Conservation (phyloP, 2,888 invertebrate genomes). For the Heliconius sara region DNA sequence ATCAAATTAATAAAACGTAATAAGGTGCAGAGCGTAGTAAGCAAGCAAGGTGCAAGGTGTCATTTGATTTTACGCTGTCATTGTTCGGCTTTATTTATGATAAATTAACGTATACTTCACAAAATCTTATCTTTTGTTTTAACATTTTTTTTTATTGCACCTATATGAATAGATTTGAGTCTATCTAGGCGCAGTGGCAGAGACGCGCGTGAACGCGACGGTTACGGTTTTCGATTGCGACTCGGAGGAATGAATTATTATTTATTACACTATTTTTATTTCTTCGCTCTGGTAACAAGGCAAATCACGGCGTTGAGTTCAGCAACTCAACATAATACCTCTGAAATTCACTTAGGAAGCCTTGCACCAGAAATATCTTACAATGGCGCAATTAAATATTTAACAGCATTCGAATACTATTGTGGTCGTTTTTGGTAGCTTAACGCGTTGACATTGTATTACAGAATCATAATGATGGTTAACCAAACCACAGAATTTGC, state of each 20-base stretch:
- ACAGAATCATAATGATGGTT: slow-evolving; percentile 19
- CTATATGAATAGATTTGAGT: no score
- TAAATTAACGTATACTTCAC: not conserved
- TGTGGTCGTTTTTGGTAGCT: slow-evolving; percentile 24
- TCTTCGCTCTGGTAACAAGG: no score
- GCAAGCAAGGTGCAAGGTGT: no score
- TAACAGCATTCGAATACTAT: slow-evolving; percentile 13
- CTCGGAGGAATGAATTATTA: no score
- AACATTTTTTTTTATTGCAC: no score
- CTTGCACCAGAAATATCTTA: not conserved
- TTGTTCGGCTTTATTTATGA: not conserved
- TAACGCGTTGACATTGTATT: slow-evolving; percentile 18
- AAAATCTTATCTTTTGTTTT: no score
- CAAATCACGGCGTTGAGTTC: no score
- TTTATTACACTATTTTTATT: no score
- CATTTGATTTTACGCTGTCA: not conserved
- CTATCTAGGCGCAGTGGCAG: no score
- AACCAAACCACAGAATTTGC: slow-evolving; percentile 24
- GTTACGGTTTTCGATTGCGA: no score
- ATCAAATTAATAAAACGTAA: not conserved
- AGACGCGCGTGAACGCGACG: no score
- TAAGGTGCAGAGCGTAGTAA: not conserved
- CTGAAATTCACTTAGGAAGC: not conserved
- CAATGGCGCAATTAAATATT: slow-evolving; percentile 13
- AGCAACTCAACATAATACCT: no score